Percentiles rank a stretch among this genome's conserved stretches.
Conservation (phyloP, 1,140 invertebrate species). For the Helicoverpa zea region DNA sequence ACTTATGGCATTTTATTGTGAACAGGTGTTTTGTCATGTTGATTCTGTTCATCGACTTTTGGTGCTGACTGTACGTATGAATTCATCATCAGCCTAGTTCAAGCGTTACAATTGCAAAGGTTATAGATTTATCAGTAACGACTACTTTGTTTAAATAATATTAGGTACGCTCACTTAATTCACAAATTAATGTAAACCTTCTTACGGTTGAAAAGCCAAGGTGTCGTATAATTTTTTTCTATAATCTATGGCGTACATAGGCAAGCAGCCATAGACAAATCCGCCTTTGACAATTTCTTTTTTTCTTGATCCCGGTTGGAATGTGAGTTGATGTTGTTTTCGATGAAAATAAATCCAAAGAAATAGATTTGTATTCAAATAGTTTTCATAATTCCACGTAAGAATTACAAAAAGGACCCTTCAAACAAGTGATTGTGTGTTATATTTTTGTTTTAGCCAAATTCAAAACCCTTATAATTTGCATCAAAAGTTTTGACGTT, state of each 20-base stretch:
- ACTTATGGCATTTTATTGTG: no score
- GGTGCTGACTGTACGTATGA: no score
- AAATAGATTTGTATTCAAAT: slow-evolving; percentile 63
- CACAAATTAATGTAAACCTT: no score
- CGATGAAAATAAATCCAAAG: slow-evolving; percentile 76
- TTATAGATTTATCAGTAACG: no score
- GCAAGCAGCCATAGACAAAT: slow-evolving; percentile 56
- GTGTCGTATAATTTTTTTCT: no score
- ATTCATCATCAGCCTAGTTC: no score
- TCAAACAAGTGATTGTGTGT: slow-evolving; percentile 67
- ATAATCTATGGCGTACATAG: background rate
- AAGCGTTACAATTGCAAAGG: no score
- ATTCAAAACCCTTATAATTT: slow-evolving; percentile 48
- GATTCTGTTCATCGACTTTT: no score
- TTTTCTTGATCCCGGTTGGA: slow-evolving; percentile 81
- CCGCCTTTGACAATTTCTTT: slow-evolving; percentile 74
- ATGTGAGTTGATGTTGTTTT: slow-evolving; percentile 82
- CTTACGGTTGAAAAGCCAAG: no score
- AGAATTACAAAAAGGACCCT: slow-evolving; percentile 54
- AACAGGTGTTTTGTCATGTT: no score
- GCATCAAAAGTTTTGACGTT: slow-evolving; percentile 69
- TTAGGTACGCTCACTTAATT: no score
- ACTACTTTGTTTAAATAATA: no score
- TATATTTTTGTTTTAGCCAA: slow-evolving; percentile 65
- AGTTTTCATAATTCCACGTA: slow-evolving; percentile 57